These are phyloP conservation scores for Drepana falcataria DNA, from an alignment of 2,888 invertebrate genomes.

Conservation along the genomic window DNA sequence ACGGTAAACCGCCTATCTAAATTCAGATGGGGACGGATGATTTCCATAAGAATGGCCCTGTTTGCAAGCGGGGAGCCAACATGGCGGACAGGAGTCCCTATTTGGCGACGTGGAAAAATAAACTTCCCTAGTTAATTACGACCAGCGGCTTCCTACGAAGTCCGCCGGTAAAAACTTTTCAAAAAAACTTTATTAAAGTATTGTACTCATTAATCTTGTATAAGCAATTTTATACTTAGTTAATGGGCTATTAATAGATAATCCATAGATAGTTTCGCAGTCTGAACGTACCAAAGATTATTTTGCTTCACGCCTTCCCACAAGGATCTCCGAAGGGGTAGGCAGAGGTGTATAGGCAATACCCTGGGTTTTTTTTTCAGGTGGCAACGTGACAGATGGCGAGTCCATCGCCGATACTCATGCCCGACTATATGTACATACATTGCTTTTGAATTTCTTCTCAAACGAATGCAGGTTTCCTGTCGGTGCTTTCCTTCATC, in stretches of 20 bases:
- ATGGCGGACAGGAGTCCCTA: constrained; percentile 16
- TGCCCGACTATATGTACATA: no score
- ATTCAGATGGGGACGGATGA: constrained; percentile 34
- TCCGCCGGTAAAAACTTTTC: constrained; percentile 6
- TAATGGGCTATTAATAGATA: constrained; percentile 4
- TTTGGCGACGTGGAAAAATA: constrained; percentile 32
- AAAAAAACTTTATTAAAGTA: constrained; percentile 11
- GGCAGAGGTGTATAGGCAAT: no score
- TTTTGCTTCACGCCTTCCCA: constrained; percentile 7
- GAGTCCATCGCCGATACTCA: no score
- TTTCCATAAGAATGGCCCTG: constrained; percentile 58
- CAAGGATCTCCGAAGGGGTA: no score
- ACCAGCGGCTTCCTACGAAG: constrained; percentile 14
- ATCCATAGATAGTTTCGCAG: constrained; percentile 33
- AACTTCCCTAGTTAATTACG: constrained; percentile 51
- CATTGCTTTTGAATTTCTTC: no score
- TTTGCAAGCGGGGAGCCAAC: constrained; percentile 37
- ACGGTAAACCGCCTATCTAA: constrained; percentile 22
- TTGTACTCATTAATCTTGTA: constrained; percentile 20
- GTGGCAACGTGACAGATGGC: no score
- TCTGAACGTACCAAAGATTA: constrained; percentile 38
- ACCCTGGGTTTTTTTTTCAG: no score
- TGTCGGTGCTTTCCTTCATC: no score
- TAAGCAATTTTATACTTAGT: constrained; percentile 3
- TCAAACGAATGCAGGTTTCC: no score